Evolutionary conservation across 2,797 vertebrate species (phyloP), one percentile per base, ranked within the genome.

Genomic region (Hyperoplus lanceolatus): DNA sequence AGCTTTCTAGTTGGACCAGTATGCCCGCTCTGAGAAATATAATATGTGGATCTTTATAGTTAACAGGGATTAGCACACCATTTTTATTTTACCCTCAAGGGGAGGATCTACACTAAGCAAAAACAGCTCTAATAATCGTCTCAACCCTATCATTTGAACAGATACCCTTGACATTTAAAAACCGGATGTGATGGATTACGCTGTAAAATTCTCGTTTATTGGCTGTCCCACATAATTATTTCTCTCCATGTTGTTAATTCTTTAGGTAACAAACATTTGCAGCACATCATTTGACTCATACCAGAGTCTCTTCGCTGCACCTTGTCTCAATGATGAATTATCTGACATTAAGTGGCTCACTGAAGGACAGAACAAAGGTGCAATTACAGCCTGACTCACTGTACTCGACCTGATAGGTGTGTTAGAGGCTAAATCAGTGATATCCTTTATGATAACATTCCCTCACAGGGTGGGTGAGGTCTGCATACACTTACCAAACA

Each of bases 301-400:
- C 16, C 62, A 50, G 54, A 57, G n/a, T 41, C 42, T 58, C 41
- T 55, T 41, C 1, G 8, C 60, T 74, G 48, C 55, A 53, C 57
- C 59, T 75, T 50, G 38, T 36, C 42, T 65, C 54, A 8, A 62
- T 51, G 48, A 57, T 61, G n/a, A 63, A 75, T 75, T 43, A 51
- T 77, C 56, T 58, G 4, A 36, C 8, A 1, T 16, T 50, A 56
- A 29, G 45, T 43, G 49, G 14, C 49, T 85, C 57, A 68, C 62
- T 50, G 60, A 73, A 61, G 51, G 56, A 69, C 50, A 74, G 21
- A 82, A 59, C 49, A 53, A 48, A 79, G 55, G 36, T 15, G 55
- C 75, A 89, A 87, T 88, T 90, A 83, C 59, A 73, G 50, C 18
- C 70, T 91, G 83, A 91, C 66, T 92, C 88, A 92, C n/a, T 38